Evolutionary conservation across 2,113 vertebrate genomes (phyloP), one percentile per base, ranked within the genome.

Genomic region (Halichoeres trimaculatus): DNA sequence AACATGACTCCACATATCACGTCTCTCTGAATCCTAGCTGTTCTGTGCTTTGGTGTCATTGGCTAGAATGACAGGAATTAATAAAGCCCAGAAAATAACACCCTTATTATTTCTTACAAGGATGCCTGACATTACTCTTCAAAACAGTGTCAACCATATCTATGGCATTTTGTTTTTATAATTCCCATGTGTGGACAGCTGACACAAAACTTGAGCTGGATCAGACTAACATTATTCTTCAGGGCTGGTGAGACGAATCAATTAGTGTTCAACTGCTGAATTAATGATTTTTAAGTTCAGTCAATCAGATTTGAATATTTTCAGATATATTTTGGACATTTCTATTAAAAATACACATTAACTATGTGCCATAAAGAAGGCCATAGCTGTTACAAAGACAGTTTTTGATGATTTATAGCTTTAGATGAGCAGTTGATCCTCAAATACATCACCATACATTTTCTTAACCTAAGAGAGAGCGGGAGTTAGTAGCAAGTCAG

Each of bases 371-470:
- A 30, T 4, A 30, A 30, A 6, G 30, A 30, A 30, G 30, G 30
- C 30, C 30, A 30, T 6, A 4, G 30, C 30, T 30, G 30, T 30
- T 30, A 30, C 30, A 4, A 30, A 30, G 30, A 30, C 30, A 3
- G 30, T 3, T 40, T 40, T 40, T 40, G 38, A 11, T 40, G 38
- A 40, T 2, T 40, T 40, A 2, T 13, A 45, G 43, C 43, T 45
- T 17, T 17, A 19, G 2, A 45, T 45, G 0, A 45, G 43, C 16
- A 19, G 4, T 41, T 67, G 51, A 70, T 40, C 69, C 8, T 74
- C 73, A 78, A n/a, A 56, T 35, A 76, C 47, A 81, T 63, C 75
- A 86, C 69, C 74, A 84, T 61, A 69, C 56, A 56, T 38, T 36
- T 30, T 12, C 51, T 78, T 35, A 72, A 66, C 40, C 8, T 63